phyloP scores from a whole-genome alignment of 2,888 invertebrate genomes.

The Sycophila texana region DNA sequence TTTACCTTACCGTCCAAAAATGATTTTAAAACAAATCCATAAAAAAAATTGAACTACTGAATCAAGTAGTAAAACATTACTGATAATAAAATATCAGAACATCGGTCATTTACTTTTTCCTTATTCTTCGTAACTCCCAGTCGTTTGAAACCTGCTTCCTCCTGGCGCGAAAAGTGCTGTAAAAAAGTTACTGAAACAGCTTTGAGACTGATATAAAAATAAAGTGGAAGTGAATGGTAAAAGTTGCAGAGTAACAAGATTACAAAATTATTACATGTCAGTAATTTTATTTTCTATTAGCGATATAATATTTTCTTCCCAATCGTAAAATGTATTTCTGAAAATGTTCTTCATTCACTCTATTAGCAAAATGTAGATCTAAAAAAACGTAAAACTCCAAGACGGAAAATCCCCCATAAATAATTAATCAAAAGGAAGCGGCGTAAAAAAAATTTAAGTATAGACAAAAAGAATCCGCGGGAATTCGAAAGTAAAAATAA shows the following conservation, averaged over 20 bases:
- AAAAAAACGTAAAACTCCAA: too few species aligned
- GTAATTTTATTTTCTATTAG: background rate
- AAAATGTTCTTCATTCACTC: too few species aligned
- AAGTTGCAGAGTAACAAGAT: constrained; percentile 24
- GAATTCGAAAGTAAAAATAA: too few species aligned
- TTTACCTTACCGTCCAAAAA: too few species aligned
- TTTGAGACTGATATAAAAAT: constrained; percentile 32
- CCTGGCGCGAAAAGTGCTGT: constrained; percentile 24
- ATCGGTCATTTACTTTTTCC: constrained; percentile 17
- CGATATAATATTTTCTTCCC: too few species aligned
- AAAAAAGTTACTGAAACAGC: constrained; percentile 43
- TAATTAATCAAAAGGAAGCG: too few species aligned
- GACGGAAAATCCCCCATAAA: too few species aligned
- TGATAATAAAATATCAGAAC: constrained; percentile 33
- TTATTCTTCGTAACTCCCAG: constrained; percentile 17
- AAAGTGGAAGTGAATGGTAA: constrained; percentile 36
- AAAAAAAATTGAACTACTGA: constrained; percentile 5
- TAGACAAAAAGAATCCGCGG: too few species aligned
- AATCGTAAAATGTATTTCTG: too few species aligned
- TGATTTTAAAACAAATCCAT: background rate
- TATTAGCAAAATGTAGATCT: too few species aligned
- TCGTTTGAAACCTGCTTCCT: constrained; percentile 14
- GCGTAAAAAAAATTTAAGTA: too few species aligned
- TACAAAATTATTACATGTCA: constrained; percentile 17
- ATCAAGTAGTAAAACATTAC: background rate